These are phyloP conservation scores for Acrocera orbiculus DNA, from an alignment of 2,888 invertebrate species.

Conservation along the genomic window DNA sequence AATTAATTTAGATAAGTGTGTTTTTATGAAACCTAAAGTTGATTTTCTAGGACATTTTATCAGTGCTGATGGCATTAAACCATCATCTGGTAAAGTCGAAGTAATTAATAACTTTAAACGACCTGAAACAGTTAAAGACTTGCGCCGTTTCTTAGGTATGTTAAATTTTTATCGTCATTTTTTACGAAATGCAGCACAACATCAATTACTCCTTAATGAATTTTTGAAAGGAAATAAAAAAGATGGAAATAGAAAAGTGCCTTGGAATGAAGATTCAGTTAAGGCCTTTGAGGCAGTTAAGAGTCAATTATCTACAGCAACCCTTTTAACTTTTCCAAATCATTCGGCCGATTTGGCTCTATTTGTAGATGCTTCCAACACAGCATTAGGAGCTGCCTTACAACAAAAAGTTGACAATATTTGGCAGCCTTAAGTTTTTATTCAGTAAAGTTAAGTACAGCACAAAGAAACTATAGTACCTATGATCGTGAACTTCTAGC, in stretches of 20 bases:
- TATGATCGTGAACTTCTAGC: constrained; percentile 27
- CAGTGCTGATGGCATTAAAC: neutral
- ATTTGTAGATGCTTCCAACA: constrained; percentile 19
- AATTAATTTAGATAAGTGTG: neutral
- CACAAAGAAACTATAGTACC: constrained; percentile 23
- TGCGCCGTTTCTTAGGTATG: neutral
- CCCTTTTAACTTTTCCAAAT: constrained; percentile 18
- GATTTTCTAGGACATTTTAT: neutral
- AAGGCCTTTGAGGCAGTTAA: constrained; percentile 4
- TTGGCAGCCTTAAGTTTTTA: constrained; percentile 24
- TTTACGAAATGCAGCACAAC: neutral
- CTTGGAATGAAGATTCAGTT: constrained; percentile 3
- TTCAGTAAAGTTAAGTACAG: constrained; percentile 19
- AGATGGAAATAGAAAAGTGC: neutral
- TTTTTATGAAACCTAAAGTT: neutral
- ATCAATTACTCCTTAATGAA: neutral
- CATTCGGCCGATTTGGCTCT: constrained; percentile 14
- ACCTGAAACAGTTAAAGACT: neutral
- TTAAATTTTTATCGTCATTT: neutral
- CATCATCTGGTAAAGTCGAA: constrained; percentile 1
- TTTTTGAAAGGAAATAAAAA: neutral
- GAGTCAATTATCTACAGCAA: constrained; percentile 7
- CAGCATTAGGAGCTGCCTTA: constrained; percentile 23
- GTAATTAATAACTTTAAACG: neutral
- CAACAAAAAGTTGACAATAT: constrained; percentile 17